Evolutionary conservation across 2,113 vertebrate species (phyloP), one percentile per base, ranked within the genome.

Genomic region (Colinus virginianus): DNA sequence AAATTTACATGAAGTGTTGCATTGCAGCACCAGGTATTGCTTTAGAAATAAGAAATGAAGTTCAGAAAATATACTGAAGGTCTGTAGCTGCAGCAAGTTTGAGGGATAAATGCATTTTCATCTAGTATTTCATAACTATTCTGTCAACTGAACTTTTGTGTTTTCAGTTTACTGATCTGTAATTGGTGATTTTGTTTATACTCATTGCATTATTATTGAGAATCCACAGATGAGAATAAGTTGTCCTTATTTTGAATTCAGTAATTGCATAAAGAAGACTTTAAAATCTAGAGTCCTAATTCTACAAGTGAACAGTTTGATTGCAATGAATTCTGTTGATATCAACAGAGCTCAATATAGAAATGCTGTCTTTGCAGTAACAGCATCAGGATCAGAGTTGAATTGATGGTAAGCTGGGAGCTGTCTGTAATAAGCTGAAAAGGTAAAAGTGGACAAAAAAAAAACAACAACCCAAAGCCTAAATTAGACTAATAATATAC

Each of bases 361-460:
- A 93, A 93, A 13, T 46, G 46, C 82, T 87, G 49, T 55, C 42
- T 76, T 71, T 90, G 90, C 90, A 94, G 82, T 83, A 94, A 76
- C 16, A 72, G 49, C 55, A 53, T 61, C 16, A 36, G 9, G 17
- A 93, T 74, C 59, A 78, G 77, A 91, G 51, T 28, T 53, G 61
- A 88, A 93, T 36, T 11, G 34, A 84, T 7, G 7, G 59, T 71
- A 78, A 85, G 76, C 72, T 77, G 76, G 42, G 75, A 91, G 74
- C 36, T 55, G 70, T 34, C 18, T 86, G 64, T 76, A 95, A 80
- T 77, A 90, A 90, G 42, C 79, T 87, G 69, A 53, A 93, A 88
- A 95, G 51, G 46, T 68, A 62, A 74, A 74, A 94, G 11, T 58
- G 62, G 62, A 81, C 61, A 90, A 88, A 74, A 81, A 59, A 80